phyloP scores from a whole-genome alignment of 1,140 invertebrate species.

The Drosophila nannoptera region DNA sequence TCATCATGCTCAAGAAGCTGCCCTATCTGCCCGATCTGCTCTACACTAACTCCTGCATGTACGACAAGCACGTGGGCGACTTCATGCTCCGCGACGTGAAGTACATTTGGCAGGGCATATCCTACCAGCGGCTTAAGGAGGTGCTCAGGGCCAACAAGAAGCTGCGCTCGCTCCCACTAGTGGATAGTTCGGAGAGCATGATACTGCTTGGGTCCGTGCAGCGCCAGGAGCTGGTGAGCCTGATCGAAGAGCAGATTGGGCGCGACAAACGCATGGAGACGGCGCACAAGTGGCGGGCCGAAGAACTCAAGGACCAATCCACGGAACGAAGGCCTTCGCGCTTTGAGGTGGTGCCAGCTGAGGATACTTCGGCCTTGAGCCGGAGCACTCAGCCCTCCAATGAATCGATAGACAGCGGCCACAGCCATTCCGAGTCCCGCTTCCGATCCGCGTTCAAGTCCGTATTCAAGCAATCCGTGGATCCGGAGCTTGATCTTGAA shows the following conservation, averaged over 20 bases:
- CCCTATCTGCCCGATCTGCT: slow-evolving; percentile 90
- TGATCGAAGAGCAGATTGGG: slow-evolving; percentile 93
- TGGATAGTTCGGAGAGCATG: slow-evolving; percentile 94
- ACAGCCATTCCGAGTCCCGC: slow-evolving; percentile 89
- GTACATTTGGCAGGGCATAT: slow-evolving; percentile 94
- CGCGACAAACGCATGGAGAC: slow-evolving; percentile 89
- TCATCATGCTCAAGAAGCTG: slow-evolving; percentile 97
- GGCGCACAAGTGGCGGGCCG: slow-evolving; percentile 81
- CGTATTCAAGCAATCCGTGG: slow-evolving; percentile 90
- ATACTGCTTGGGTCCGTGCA: slow-evolving; percentile 96
- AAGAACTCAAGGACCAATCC: slow-evolving; percentile 76
- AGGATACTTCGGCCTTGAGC: slow-evolving; percentile 89
- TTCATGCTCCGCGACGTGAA: slow-evolving; percentile 96
- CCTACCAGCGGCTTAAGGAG: slow-evolving; percentile 90
- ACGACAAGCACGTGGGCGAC: slow-evolving; percentile 95
- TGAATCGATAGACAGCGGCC: slow-evolving; percentile 80
- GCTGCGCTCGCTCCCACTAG: slow-evolving; percentile 91
- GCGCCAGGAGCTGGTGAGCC: slow-evolving; percentile 90
- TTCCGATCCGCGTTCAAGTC: slow-evolving; percentile 92
- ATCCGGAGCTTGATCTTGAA: slow-evolving; percentile 85
- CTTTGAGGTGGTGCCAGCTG: slow-evolving; percentile 83
- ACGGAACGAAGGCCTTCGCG: slow-evolving; percentile 82
- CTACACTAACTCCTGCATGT: slow-evolving; percentile 85
- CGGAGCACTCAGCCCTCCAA: slow-evolving; percentile 88
- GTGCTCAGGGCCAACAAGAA: slow-evolving; percentile 84